phyloP scores from a whole-genome alignment of 2,888 invertebrate genomes.

The Phyllotreta cruciferae region DNA sequence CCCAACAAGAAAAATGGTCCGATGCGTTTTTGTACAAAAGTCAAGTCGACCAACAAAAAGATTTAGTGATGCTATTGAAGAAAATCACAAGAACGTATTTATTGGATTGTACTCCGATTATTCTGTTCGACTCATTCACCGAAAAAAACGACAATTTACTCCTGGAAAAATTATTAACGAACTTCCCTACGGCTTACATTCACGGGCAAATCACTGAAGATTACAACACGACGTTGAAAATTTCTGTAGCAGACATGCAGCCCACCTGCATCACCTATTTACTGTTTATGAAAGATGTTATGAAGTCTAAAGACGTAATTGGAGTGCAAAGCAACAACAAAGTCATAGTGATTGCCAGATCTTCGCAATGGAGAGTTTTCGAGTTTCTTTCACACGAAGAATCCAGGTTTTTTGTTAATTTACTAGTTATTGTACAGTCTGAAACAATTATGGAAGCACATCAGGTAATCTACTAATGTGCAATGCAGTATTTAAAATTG shows the following conservation, averaged over 20 bases:
- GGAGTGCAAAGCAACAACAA: slow-evolving; percentile 69
- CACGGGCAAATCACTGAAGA: slow-evolving; percentile 69
- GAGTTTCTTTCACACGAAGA: slow-evolving; percentile 70
- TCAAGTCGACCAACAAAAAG: slow-evolving; percentile 63
- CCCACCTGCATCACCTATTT: slow-evolving; percentile 70
- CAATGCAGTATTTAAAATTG: background rate
- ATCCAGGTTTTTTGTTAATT: slow-evolving; percentile 73
- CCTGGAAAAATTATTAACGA: slow-evolving; percentile 66
- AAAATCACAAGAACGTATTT: slow-evolving; percentile 68
- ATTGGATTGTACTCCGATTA: slow-evolving; percentile 69
- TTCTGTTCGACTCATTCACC: slow-evolving; percentile 71
- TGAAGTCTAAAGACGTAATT: slow-evolving; percentile 65
- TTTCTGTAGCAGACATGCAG: slow-evolving; percentile 15
- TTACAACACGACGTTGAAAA: slow-evolving; percentile 54
- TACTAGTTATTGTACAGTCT: slow-evolving; percentile 74
- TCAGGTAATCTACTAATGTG: slow-evolving; percentile 42
- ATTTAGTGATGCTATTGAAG: slow-evolving; percentile 67
- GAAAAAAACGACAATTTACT: slow-evolving; percentile 65
- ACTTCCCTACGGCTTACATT: slow-evolving; percentile 65
- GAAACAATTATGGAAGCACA: slow-evolving; percentile 59
- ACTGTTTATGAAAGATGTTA: slow-evolving; percentile 71
- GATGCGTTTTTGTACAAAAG: slow-evolving; percentile 51
- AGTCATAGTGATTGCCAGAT: slow-evolving; percentile 72
- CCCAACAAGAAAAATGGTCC: slow-evolving; percentile 55
- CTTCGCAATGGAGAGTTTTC: slow-evolving; percentile 77